Evolutionary conservation across 2,113 vertebrate genomes (phyloP), one percentile per base, ranked within the genome.

Genomic region (Odocoileus virginianus): DNA sequence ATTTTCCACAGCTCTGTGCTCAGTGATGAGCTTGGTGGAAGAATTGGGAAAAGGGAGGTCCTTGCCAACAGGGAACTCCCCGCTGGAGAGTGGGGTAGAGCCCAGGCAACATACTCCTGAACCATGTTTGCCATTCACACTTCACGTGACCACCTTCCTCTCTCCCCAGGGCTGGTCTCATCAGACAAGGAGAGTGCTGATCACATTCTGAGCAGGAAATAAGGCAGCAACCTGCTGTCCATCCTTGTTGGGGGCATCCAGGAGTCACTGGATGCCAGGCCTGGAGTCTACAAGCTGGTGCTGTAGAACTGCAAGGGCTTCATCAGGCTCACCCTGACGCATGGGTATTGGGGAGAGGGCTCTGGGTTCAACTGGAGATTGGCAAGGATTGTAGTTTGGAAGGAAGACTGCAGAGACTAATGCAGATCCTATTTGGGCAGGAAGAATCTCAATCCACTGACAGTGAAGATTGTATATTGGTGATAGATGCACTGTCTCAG

Each of bases 291-390:
- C 96, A 99, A 85, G 0, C 97, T 99, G 74, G n/a, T 99, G 55
- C 95, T 99, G 93, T 98, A 97, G 97, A 98, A 99, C 13, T 99
- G 99, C 95, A 99, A 99, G 98, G 99, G 99, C 92, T 99, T 99
- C 60, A 47, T 99, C 95, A 99, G 99, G 87, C 97, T 99, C 61
- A 99, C 99, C 60, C 99, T 99, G 67, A 98, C 98, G 74, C 86
- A 99, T 0, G 99, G 99, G 99, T 99, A 98, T 5, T 40, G 8
- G 87, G 87, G 99, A 97, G 40, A 33, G 54, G n/a, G 36, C 36
- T 45, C 12, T 58, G 33, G 2, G 33, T 36, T 83, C 54, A 2
- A 0, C 0, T 12, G 55, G 47, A 57, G 30, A 13, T 11, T 21
- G 36, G 55, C 40, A 43, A 74, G 81, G 40, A 3, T 50, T 85